These are phyloP conservation scores for Chaetura pelagica DNA, from an alignment of 2,113 vertebrate species.

Conservation along the genomic window DNA sequence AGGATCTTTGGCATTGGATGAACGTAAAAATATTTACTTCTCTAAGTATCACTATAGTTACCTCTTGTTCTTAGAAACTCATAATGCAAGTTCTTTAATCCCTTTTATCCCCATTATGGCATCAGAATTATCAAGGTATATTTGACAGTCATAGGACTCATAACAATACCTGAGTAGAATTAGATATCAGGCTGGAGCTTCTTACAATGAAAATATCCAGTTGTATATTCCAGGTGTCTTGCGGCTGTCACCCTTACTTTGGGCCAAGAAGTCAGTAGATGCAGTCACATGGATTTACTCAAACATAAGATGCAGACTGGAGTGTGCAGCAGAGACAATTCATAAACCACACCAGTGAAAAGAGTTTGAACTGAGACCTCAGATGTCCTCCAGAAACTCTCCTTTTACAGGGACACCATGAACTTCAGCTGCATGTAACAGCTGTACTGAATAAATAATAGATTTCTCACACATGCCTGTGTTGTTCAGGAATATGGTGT, in stretches of 20 bases:
- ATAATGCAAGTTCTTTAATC: background rate
- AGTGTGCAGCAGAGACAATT: background rate
- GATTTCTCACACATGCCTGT: background rate
- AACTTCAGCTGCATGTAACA: background rate
- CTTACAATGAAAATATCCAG: background rate
- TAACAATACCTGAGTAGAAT: background rate
- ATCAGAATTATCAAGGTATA: background rate
- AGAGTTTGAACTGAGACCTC: background rate
- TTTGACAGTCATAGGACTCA: background rate
- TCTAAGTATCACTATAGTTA: background rate
- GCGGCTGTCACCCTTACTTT: background rate
- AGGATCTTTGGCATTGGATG: background rate
- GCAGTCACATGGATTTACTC: background rate
- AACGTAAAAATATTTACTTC: background rate
- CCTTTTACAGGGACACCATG: background rate
- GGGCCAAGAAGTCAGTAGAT: background rate
- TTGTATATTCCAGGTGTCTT: background rate
- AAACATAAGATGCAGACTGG: background rate
- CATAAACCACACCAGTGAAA: background rate
- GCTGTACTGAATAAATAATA: constrained; percentile 23
- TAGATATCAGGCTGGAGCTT: background rate
- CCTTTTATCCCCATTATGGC: background rate
- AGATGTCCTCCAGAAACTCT: background rate
- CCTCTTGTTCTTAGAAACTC: background rate
- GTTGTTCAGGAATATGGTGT: background rate